Conservation (phyloP, 1,140 invertebrate genomes). For the Holcopasites calliopsidis region DNA sequence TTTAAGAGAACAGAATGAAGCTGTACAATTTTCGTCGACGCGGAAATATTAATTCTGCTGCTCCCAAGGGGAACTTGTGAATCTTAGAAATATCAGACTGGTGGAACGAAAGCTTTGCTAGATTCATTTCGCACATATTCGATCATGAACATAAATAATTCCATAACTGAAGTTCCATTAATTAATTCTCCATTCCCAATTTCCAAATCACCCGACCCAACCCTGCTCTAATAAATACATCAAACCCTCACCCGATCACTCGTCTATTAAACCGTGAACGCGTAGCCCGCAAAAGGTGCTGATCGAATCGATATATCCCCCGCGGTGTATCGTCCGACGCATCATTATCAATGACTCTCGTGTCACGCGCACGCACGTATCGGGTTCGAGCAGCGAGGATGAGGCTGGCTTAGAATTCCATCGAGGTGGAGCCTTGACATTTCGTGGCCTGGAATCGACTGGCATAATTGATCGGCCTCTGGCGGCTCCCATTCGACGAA, state of each 20-base stretch:
- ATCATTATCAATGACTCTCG: conserved; percentile 43
- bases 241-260: neutral
- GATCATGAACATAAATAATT: too few species aligned
- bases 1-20: too few species aligned
- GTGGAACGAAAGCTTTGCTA: too few species aligned
- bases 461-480: conserved; percentile 73
- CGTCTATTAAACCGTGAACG: neutral
- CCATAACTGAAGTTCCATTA: too few species aligned
- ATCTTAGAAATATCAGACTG: too few species aligned
- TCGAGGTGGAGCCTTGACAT: conserved; percentile 73
- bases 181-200: too few species aligned
- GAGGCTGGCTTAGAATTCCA: conserved; percentile 67
- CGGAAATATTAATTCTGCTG: too few species aligned
- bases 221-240: neutral
- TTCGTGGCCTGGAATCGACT: conserved; percentile 72
- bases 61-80: too few species aligned
- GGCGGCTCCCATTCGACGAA: conserved; percentile 69
- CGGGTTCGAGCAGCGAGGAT: conserved; percentile 46
- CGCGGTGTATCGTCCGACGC: conserved; percentile 8
- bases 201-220: too few species aligned
- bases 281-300: conserved; percentile 22
- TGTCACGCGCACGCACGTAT: conserved; percentile 32
- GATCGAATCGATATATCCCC: conserved; percentile 43
- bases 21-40: too few species aligned
- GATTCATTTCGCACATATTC: too few species aligned